phyloP scores from a whole-genome alignment of 2,888 invertebrate genomes.

The Sipha maydis region DNA sequence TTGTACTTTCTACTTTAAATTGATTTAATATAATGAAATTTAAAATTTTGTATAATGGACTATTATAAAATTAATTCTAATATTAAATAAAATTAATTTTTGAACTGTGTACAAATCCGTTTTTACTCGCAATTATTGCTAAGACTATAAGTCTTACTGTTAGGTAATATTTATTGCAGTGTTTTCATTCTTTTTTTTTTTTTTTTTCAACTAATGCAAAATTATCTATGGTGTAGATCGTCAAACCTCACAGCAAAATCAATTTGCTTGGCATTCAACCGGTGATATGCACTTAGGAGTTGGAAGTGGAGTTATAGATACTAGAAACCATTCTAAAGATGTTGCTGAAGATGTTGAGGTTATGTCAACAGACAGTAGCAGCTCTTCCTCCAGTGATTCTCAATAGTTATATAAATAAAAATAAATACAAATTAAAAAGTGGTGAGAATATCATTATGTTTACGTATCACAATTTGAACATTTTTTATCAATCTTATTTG shows the following conservation, averaged over 20 bases:
- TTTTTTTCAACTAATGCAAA: slow-evolving; percentile 28
- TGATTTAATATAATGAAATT: too few species aligned
- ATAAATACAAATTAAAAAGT: slow-evolving; percentile 63
- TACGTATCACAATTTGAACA: slow-evolving; percentile 50
- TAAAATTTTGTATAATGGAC: too few species aligned
- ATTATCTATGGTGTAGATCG: slow-evolving; percentile 71
- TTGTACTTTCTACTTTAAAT: too few species aligned
- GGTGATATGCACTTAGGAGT: slow-evolving; percentile 85
- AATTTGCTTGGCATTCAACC: slow-evolving; percentile 87
- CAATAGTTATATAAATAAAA: slow-evolving; percentile 72
- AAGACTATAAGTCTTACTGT: neutral
- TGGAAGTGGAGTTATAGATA: slow-evolving; percentile 77
- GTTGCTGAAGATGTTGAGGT: slow-evolving; percentile 86
- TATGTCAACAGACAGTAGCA: slow-evolving; percentile 96
- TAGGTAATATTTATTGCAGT: neutral
- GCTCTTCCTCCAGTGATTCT: slow-evolving; percentile 95
- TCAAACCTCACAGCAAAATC: slow-evolving; percentile 81
- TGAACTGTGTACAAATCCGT: too few species aligned
- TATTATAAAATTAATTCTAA: too few species aligned
- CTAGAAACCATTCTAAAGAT: slow-evolving; percentile 75
- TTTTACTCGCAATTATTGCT: too few species aligned
- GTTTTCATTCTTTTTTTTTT: neutral
- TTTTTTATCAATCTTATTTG: slow-evolving; percentile 59
- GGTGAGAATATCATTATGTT: slow-evolving; percentile 51
- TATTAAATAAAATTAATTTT: too few species aligned